Conservation (phyloP, 2,888 invertebrate species). For the Archaeoteleia sp. region DNA sequence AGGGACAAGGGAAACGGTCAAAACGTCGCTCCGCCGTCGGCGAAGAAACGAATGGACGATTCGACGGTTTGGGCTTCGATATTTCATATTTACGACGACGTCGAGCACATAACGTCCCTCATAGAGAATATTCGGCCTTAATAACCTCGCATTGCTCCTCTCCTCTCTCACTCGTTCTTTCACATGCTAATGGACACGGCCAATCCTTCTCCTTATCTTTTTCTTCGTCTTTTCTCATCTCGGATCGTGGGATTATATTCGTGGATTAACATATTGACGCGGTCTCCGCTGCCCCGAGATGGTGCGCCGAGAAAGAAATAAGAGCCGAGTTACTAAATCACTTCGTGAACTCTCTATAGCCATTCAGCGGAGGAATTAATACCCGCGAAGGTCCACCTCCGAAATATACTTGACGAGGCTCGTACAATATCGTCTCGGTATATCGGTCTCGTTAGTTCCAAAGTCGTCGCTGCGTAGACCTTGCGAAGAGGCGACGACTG, state of each 20-base stretch:
- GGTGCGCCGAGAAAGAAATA: conserved; percentile 55
- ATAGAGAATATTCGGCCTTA: conserved; percentile 64
- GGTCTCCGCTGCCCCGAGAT: conserved; percentile 55
- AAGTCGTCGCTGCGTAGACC: conserved; percentile 35
- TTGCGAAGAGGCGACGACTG: conserved; percentile 2
- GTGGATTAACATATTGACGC: conserved; percentile 74
- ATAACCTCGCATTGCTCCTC: conserved; percentile 62
- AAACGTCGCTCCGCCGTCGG: conserved; percentile 49
- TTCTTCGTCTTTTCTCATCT: conserved; percentile 53
- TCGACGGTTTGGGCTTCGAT: conserved; percentile 67
- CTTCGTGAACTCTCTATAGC: conserved; percentile 61
- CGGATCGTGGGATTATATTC: conserved; percentile 65
- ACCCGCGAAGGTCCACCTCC: conserved; percentile 59
- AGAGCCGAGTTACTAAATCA: conserved; percentile 72
- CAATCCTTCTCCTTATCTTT: conserved; percentile 38
- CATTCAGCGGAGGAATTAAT: conserved; percentile 66
- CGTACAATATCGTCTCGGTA: conserved; percentile 49
- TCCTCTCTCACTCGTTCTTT: conserved; percentile 50
- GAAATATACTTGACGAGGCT: conserved; percentile 58
- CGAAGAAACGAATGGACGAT: conserved; percentile 49
- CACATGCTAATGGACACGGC: conserved; percentile 39
- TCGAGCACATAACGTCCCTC: conserved; percentile 62
- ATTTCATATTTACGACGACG: conserved; percentile 75
- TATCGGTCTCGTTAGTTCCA: conserved; percentile 59
- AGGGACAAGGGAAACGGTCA: conserved; percentile 40